Evolutionary conservation across 2,888 invertebrate species (phyloP), one percentile per base, ranked within the genome.

Genomic region (Apeira syringaria): DNA sequence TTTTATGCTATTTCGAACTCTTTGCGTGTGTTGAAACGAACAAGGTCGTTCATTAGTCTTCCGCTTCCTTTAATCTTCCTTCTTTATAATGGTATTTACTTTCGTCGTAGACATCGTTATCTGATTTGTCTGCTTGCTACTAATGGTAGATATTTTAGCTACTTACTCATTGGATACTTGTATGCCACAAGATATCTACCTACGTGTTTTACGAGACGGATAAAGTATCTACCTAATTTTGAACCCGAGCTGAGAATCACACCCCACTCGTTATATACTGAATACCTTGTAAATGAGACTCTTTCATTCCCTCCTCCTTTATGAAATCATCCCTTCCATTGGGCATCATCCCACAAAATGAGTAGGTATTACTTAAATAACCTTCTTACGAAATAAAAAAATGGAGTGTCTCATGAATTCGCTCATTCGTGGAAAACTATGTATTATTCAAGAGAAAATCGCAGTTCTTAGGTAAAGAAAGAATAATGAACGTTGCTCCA

Each of bases 211-310:
- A 24, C 24, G 9, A 24, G 24, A 18, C 18, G 5, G 5, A 15
- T 5, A 47, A 56, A 47, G 59, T 56, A 64, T 4, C 15, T 4
- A 15, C 15, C 15, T 15, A 15, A 44, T 58, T 70, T 63, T 61
- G 57, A 61, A 49, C 44, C 64, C 53, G 61, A 55, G 56, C 43
- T 40, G 43, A 46, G 43, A 61, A 62, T 64, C 67, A 65, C 65
- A 63, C 62, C 50, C 60, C 52, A 53, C 74, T 80, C 74, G 70
- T 78, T 80, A 75, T 60, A 47, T 47, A 47, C 50, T 80, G 82
- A 82, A 83, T 78, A 62, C 69, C 44, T 45, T 64, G 74, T 77
- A 80, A 84, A 79, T 79, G 73, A 78, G 69, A 61, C 65, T 65
- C 58, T 63, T 69, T 64, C 62, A 55, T 61, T 42, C 50, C 39